phyloP scores from a whole-genome alignment of 2,113 vertebrate genomes.

The Cathartes aura region DNA sequence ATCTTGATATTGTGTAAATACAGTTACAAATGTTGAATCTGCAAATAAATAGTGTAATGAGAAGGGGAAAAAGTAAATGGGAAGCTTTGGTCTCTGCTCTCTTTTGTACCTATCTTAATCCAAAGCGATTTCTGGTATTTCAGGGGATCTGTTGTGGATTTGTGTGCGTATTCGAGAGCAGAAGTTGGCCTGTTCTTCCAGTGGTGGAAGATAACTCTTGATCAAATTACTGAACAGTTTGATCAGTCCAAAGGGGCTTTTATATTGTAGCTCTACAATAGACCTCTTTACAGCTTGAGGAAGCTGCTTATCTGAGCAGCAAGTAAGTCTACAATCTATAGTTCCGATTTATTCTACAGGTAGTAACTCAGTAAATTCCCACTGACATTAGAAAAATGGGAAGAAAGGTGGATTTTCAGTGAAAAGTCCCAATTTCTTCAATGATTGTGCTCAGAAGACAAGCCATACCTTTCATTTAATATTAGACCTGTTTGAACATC shows the following conservation, averaged over 20 bases:
- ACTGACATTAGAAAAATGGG: background rate
- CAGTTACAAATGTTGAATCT: background rate
- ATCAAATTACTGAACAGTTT: background rate
- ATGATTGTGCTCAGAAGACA: background rate
- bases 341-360: background rate
- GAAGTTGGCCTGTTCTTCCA: background rate
- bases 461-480: background rate
- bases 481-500: background rate
- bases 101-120: background rate
- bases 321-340: background rate
- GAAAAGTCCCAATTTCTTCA: background rate
- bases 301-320: background rate
- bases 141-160: background rate
- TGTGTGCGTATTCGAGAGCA: background rate
- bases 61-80: background rate
- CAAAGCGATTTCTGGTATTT: background rate
- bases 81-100: background rate
- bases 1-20: background rate
- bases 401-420: background rate
- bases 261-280: background rate
- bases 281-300: background rate
- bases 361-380: background rate
- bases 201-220: background rate
- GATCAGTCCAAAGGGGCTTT: background rate
- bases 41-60: background rate